phyloP scores from a whole-genome alignment of 2,888 invertebrate species.

The Exocentrus adspersus region DNA sequence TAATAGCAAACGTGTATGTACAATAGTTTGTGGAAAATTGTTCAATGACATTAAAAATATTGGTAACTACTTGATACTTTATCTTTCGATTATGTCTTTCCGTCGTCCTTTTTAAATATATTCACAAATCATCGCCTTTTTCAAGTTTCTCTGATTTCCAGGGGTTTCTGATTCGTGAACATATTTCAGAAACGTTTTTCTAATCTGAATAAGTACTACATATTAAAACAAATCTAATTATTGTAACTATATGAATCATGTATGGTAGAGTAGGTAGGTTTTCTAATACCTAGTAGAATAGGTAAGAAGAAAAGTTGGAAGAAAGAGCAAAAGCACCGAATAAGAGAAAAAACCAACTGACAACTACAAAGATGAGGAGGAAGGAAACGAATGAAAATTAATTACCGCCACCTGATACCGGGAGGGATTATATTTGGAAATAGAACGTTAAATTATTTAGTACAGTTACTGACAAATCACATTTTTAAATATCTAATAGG shows the following conservation, averaged over 20 bases:
- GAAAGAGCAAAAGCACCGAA: slow-evolving; percentile 26
- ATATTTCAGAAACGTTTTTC: too few species aligned
- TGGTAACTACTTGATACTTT: neutral
- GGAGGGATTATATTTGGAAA: neutral
- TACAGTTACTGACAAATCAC: slow-evolving; percentile 28
- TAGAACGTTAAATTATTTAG: slow-evolving; percentile 27
- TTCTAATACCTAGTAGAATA: too few species aligned
- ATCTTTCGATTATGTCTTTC: slow-evolving; percentile 28
- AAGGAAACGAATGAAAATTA: slow-evolving; percentile 1
- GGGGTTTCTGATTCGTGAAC: slow-evolving; percentile 8
- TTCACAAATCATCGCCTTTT: slow-evolving; percentile 14
- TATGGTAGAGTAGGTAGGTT: too few species aligned
- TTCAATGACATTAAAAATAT: too few species aligned
- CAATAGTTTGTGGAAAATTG: too few species aligned
- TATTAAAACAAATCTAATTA: slow-evolving; percentile 16
- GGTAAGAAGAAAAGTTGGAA: slow-evolving; percentile 4
- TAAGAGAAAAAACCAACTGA: neutral
- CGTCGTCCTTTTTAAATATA: slow-evolving; percentile 21
- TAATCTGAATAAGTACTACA: slow-evolving; percentile 13
- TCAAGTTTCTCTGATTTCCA: neutral
- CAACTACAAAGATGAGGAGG: neutral
- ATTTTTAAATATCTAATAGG: slow-evolving; percentile 32
- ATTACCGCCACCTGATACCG: neutral
- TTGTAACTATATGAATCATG: too few species aligned
- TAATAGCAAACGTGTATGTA: too few species aligned